Base-by-base conservation (phyloP, 2,113 vertebrate species). In the Globicephala melas region DNA sequence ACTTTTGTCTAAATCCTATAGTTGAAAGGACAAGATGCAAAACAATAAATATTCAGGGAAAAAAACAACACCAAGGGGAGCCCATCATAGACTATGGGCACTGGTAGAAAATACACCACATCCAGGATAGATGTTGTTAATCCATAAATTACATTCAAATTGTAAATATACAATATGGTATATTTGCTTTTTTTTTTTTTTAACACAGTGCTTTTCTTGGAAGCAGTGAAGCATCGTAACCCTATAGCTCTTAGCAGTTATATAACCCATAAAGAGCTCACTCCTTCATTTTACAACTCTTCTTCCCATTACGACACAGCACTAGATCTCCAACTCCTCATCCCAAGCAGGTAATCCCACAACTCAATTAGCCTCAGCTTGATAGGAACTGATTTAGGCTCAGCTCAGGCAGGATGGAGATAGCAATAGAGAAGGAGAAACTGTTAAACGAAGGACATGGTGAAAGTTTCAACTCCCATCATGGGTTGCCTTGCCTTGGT, bases 1-100 rank as follows among this genome's bases (percentile, higher is more conserved):
- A 96, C 99, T 99, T 98, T 99, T 99, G 96, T 99, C 99, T 98
- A 99, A 97, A 97, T 99, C 99, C 99, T 99, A 98, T 2, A 89
- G 97, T 98, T 62, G 73, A 91, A 97, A 97, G 97, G 95, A 98
- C 60, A 97, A 98, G 88, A 2, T 74, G 26, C 91, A 96, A 89
- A 97, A 84, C 41, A 97, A 68, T 95, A 36, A 96, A 26, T 44
- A 79, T 0, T 0, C 58, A 53, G 71, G 81, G 11, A 82, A 91
- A 95, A 62, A 92, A 3, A 41, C 21, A 23, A 68, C 2, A 28
- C 1, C 91, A 47, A 13, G 4, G 12, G 4, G 14, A 58, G 87
- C 91, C 94, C 68, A 81, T 65, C n/a, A 91, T 55, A 95, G 68
- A 70, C 38, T 93, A 28, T 68, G 89, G 89, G 89, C 79, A 91